Evolutionary conservation across 2,113 vertebrate species (phyloP).

Genomic region (Oplegnathus fasciatus): DNA sequence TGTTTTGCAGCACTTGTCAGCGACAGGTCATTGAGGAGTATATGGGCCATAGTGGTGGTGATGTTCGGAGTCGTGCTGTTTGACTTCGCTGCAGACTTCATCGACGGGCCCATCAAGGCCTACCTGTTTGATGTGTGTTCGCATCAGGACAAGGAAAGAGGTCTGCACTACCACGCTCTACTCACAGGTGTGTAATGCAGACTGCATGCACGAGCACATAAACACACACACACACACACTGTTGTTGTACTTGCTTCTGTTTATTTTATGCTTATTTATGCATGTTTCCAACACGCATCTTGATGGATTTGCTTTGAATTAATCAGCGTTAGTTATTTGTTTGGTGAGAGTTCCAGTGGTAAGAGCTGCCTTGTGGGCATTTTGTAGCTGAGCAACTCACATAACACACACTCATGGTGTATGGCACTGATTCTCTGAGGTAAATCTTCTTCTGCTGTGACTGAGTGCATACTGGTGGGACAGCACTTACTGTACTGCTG

Average conservation of each 20-base stretch:
- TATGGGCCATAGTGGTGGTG: conserved; percentile 90
- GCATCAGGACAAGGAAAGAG: conserved; percentile 94
- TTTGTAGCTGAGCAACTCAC: neutral
- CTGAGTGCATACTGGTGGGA: neutral
- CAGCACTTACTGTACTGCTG: neutral
- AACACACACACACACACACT: neutral
- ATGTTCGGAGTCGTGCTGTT: conserved; percentile 97
- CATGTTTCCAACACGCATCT: neutral
- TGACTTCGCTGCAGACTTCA: conserved; percentile 98
- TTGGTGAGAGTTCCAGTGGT: neutral
- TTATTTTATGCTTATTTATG: neutral
- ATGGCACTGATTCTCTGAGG: neutral
- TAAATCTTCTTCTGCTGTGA: conserved; percentile 2
- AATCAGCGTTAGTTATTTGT: neutral
- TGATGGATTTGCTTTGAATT: neutral
- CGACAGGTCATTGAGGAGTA: conserved; percentile 74
- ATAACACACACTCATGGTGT: neutral
- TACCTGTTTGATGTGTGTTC: conserved; percentile 98
- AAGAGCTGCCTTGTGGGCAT: neutral
- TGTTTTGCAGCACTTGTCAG: conserved; percentile 76
- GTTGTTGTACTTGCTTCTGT: neutral
- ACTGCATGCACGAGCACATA: no score
- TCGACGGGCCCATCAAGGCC: conserved; percentile 97
- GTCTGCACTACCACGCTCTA: conserved; percentile 96
- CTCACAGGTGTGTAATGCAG: conserved; percentile 89